Conservation (phyloP, 2,113 vertebrate genomes). For the Nipponia nippon region DNA sequence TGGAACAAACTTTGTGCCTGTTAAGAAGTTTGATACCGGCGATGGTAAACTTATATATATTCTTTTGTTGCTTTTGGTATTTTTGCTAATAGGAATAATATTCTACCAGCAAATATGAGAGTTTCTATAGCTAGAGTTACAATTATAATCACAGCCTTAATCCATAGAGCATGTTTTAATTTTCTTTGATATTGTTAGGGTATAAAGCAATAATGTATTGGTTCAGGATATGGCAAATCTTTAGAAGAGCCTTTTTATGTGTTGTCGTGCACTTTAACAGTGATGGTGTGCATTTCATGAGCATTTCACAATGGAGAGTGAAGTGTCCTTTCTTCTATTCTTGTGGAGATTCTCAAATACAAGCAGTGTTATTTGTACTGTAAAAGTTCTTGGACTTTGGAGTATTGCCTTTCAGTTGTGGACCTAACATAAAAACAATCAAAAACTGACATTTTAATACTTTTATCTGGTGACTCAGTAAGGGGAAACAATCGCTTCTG, state of each 20-base stretch:
- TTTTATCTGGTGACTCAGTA: background rate
- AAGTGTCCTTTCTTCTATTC: background rate
- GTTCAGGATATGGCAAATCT: background rate
- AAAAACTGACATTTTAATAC: background rate
- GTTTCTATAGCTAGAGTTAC: background rate
- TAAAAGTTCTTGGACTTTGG: background rate
- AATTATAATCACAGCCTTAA: background rate
- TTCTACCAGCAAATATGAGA: background rate
- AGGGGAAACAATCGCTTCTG: background rate
- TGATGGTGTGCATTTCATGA: background rate
- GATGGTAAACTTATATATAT: slow-evolving; percentile 76
- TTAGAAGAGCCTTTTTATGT: background rate
- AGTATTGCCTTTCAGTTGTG: background rate
- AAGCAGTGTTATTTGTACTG: background rate
- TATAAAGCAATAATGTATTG: background rate
- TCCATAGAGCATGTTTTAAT: background rate
- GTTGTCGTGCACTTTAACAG: background rate
- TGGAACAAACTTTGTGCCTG: slow-evolving; percentile 86
- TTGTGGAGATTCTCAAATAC: background rate
- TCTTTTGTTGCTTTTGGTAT: background rate
- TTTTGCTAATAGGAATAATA: background rate
- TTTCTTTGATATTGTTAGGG: background rate
- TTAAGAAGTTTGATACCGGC: slow-evolving; percentile 86
- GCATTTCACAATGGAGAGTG: background rate
- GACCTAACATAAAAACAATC: background rate